Evolutionary conservation across 2,113 vertebrate species (phyloP).

Genomic region (Brachyistius frenatus): DNA sequence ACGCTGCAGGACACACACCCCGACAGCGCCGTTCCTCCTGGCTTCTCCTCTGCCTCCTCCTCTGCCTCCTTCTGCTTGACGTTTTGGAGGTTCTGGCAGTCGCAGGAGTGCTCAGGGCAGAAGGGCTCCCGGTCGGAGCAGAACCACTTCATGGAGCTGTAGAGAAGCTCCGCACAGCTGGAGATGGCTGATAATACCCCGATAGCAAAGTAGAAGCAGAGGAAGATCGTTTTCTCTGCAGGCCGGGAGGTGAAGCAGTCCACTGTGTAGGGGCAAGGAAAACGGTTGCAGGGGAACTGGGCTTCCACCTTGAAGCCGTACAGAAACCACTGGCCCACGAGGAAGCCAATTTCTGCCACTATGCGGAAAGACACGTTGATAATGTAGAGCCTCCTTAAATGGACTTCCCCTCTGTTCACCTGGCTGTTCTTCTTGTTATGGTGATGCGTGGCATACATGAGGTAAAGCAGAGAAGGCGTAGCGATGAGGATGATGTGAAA

Average conservation of each 20-base stretch:
- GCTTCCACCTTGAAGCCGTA: slow-evolving; percentile 92
- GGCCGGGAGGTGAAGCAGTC: slow-evolving; percentile 95
- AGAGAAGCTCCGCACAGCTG: slow-evolving; percentile 87
- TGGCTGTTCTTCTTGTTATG: slow-evolving; percentile 77
- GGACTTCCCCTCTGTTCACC: neutral
- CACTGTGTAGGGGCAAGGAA: slow-evolving; percentile 91
- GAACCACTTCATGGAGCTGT: slow-evolving; percentile 85
- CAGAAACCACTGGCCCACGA: slow-evolving; percentile 88
- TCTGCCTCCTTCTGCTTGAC: neutral
- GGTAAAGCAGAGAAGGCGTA: slow-evolving; percentile 89
- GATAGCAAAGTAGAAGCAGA: slow-evolving; percentile 92
- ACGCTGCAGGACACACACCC: neutral
- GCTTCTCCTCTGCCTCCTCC: neutral
- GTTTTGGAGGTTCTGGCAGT: slow-evolving; percentile 39
- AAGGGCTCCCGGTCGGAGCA: neutral
- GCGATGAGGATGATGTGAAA: slow-evolving; percentile 94
- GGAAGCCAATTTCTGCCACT: slow-evolving; percentile 87
- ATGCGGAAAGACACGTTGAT: slow-evolving; percentile 88
- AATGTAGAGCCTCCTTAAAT: slow-evolving; percentile 80
- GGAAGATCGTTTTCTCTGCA: slow-evolving; percentile 93
- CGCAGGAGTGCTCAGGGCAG: rapidly evolving
- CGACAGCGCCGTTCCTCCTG: rapidly evolving
- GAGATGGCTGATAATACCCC: slow-evolving; percentile 88
- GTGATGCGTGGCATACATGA: slow-evolving; percentile 90
- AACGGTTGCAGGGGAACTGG: slow-evolving; percentile 86